Evolutionary conservation across 2,113 vertebrate species (phyloP).

Genomic region (Hipposideros armiger): DNA sequence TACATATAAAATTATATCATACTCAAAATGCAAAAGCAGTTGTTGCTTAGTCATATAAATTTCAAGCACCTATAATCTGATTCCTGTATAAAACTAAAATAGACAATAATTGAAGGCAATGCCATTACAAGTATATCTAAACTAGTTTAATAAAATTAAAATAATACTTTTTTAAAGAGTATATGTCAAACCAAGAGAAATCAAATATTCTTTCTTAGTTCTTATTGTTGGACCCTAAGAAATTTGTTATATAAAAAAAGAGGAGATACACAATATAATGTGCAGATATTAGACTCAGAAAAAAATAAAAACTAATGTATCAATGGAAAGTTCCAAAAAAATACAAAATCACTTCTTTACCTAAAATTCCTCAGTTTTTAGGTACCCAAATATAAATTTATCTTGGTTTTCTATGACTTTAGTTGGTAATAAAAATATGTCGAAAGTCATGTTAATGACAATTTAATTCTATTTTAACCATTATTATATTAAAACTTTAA

Average conservation of each 20-base stretch:
- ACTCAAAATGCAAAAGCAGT: constrained; percentile 33
- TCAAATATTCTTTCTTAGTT: constrained; percentile 27
- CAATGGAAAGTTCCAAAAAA: constrained; percentile 32
- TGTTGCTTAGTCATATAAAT: background rate
- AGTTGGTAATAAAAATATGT: background rate
- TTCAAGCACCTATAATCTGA: constrained; percentile 31
- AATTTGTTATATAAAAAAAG: constrained; percentile 10
- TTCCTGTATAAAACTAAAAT: background rate
- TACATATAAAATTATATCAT: constrained; percentile 21
- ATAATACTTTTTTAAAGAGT: background rate
- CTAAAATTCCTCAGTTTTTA: constrained; percentile 30
- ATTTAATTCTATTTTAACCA: constrained; percentile 44
- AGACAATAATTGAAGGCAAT: background rate
- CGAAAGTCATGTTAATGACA: background rate
- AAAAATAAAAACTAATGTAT: constrained; percentile 57
- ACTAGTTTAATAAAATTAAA: constrained; percentile 37
- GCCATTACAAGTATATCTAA: background rate
- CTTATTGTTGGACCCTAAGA: background rate
- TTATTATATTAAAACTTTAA: background rate
- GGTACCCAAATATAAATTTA: background rate
- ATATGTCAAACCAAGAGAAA: background rate
- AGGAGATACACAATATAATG: background rate
- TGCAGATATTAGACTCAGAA: background rate
- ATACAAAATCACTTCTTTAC: background rate
- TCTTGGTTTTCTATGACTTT: background rate